A percentile compares a stretch with the other conserved stretches of the same genome.
Evolutionary conservation across 2,888 invertebrate genomes (phyloP).

Genomic region (Alloplasta piceator): DNA sequence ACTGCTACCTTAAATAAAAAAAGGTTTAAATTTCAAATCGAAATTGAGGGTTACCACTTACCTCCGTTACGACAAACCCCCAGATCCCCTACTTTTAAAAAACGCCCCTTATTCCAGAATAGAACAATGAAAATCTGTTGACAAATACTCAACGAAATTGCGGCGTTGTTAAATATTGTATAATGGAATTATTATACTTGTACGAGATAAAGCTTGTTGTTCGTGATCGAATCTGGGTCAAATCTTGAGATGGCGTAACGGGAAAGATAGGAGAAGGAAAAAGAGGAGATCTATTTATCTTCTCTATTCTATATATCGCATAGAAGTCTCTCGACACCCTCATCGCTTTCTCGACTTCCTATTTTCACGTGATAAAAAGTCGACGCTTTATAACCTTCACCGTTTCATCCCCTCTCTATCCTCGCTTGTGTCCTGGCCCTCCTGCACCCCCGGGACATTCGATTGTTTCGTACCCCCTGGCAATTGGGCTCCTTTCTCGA

Average conservation of each 20-base stretch:
- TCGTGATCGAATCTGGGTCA: constrained; percentile 19
- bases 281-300: constrained; percentile 18
- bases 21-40: no score
- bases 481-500: constrained; percentile 49
- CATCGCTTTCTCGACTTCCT: constrained; percentile 42
- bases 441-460: constrained; percentile 43
- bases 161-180: no score
- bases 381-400: constrained; percentile 40
- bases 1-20: no score
- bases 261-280: neutral
- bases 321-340: constrained; percentile 27
- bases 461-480: constrained; percentile 57
- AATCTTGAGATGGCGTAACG: neutral
- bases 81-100: no score
- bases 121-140: neutral
- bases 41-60: no score
- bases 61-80: no score
- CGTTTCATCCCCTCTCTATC: neutral
- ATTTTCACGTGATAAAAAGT: constrained; percentile 60
- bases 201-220: neutral
- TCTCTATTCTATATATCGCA: constrained; percentile 15
- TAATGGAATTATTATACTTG: no score
- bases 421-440: neutral
- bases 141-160: neutral
- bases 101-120: no score